Percentiles rank a stretch among this genome's conserved stretches.
Evolutionary conservation across 2,888 invertebrate genomes (phyloP).

Genomic region (Azorinus chamasolen): DNA sequence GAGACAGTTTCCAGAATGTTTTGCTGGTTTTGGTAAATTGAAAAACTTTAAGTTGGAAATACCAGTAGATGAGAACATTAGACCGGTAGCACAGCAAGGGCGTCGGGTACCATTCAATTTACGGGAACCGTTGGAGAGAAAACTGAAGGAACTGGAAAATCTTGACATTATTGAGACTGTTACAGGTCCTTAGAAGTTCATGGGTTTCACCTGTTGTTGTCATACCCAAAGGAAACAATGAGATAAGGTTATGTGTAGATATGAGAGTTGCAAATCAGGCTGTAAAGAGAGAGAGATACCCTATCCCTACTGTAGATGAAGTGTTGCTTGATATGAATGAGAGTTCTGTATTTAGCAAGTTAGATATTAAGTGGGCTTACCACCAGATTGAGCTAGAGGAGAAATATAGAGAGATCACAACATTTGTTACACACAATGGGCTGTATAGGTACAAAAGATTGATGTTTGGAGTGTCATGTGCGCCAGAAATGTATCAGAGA

Average conservation of each 20-base stretch:
- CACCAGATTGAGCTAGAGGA: not conserved
- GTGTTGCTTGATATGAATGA: constrained; percentile 52
- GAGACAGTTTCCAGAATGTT: not conserved
- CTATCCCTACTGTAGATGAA: constrained; percentile 57
- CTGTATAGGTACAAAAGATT: constrained; percentile 42
- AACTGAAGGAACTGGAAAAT: constrained; percentile 17
- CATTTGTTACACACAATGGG: constrained; percentile 50
- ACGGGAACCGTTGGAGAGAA: constrained; percentile 15
- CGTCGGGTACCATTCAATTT: constrained; percentile 2
- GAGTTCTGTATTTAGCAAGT: constrained; percentile 37
- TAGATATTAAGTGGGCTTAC: not conserved
- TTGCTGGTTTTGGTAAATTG: constrained; percentile 26
- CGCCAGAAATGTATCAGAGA: constrained; percentile 52
- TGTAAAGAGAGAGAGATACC: constrained; percentile 39
- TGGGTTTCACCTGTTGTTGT: constrained; percentile 46
- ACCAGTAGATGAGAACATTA: constrained; percentile 5
- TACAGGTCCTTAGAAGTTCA: constrained; percentile 19
- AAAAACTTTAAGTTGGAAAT: constrained; percentile 13
- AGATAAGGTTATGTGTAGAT: constrained; percentile 64
- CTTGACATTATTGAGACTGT: constrained; percentile 44
- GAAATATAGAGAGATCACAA: constrained; percentile 2
- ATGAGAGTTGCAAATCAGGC: constrained; percentile 60
- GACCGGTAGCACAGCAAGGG: constrained; percentile 3
- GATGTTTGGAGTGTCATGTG: constrained; percentile 44
- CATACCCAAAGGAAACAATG: constrained; percentile 39